These are phyloP conservation scores for Eriocheir sinensis DNA, from an alignment of 1,140 invertebrate species.

Conservation along the genomic window DNA sequence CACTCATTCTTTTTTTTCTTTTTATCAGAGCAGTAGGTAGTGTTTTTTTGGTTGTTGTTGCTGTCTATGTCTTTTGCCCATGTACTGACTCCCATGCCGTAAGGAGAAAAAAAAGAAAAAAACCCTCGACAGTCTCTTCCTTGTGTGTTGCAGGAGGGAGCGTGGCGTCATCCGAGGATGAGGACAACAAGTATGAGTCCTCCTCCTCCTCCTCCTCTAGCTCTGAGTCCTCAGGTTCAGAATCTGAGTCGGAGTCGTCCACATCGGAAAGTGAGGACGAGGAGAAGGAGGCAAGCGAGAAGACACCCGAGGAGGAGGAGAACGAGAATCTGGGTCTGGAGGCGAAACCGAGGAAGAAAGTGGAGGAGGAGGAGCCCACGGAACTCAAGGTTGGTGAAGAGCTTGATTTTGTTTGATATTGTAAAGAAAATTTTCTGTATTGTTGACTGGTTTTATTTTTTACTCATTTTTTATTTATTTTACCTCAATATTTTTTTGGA, in stretches of 20 bases:
- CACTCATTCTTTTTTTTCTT: too few species aligned
- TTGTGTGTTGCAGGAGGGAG: slow-evolving; percentile 37
- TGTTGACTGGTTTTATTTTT: neutral
- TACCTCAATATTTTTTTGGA: too few species aligned
- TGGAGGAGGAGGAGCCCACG: slow-evolving; percentile 65
- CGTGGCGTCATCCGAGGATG: slow-evolving; percentile 71
- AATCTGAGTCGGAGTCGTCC: slow-evolving; percentile 60
- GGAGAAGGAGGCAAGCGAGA: slow-evolving; percentile 79
- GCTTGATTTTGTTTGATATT: too few species aligned
- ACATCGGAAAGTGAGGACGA: slow-evolving; percentile 63
- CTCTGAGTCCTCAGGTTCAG: slow-evolving; percentile 64
- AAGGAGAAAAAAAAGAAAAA: too few species aligned
- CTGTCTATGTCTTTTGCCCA: too few species aligned
- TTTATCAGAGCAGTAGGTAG: too few species aligned
- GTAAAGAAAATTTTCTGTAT: too few species aligned
- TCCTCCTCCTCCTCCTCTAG: slow-evolving; percentile 65
- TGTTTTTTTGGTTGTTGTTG: too few species aligned
- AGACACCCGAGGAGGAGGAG: slow-evolving; percentile 80
- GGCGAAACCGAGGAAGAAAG: slow-evolving; percentile 81
- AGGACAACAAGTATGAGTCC: slow-evolving; percentile 74
- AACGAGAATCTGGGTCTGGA: slow-evolving; percentile 33
- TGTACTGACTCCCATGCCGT: too few species aligned
- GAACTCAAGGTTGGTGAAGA: slow-evolving; percentile 75
- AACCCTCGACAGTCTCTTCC: neutral
- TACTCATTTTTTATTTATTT: neutral